phyloP scores from a whole-genome alignment of 2,888 invertebrate species.

The Villa cingulata region DNA sequence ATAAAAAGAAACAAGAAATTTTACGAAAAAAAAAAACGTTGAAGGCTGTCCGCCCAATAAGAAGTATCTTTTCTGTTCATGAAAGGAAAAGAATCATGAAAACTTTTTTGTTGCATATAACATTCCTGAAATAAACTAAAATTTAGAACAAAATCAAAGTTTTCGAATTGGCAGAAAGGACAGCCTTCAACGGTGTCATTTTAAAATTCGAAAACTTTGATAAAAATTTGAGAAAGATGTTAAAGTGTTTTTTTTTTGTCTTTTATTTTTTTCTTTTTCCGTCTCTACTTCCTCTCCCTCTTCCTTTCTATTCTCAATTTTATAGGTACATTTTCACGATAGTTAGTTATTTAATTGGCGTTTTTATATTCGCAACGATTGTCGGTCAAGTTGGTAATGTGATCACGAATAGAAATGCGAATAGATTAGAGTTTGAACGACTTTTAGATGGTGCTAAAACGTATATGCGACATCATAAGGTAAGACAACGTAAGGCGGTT shows the following conservation, averaged over 20 bases:
- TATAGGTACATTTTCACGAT: conserved; percentile 91
- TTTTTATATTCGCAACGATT: conserved; percentile 95
- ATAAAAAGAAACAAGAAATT: no score
- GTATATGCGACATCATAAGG: conserved; percentile 94
- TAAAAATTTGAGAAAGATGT: background rate
- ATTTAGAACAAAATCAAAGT: conserved; percentile 27
- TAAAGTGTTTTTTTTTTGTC: background rate
- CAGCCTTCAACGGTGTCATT: conserved; percentile 31
- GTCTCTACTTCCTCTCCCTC: no score
- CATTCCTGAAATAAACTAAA: background rate
- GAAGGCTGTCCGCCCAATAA: conserved; percentile 33
- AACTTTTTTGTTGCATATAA: no score
- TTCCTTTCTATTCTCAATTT: no score
- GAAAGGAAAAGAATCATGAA: no score
- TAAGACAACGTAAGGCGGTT: conserved; percentile 28
- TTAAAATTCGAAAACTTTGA: conserved; percentile 33
- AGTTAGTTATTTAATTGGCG: conserved; percentile 91
- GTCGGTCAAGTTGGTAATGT: conserved; percentile 97
- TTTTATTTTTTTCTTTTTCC: no score
- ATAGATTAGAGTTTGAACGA: conserved; percentile 86
- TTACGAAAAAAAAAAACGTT: conserved; percentile 16
- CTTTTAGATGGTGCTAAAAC: conserved; percentile 91
- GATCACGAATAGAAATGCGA: conserved; percentile 93
- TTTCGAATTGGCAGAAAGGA: conserved; percentile 33
- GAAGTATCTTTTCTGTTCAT: background rate